Evolutionary conservation across 92 coral and sea anemone species (phyloP), one percentile per base, ranked within the genome.

Genomic region (Anthopleura xanthogrammica): DNA sequence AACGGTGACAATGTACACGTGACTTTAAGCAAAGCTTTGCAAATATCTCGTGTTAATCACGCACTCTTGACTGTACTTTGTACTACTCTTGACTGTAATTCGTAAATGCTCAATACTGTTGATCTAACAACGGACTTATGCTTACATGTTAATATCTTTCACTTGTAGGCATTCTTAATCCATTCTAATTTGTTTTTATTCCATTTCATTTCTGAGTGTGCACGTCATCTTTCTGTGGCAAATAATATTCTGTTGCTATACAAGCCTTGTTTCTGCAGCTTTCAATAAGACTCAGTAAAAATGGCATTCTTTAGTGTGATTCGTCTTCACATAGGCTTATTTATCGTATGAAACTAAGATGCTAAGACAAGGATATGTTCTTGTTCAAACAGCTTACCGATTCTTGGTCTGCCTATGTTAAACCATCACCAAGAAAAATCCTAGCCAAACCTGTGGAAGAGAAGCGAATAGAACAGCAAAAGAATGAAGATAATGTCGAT

Each of bases 361-460:
- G 39, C 72, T 46, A 73, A 72, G 52, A 41, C 54, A 66, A 65
- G 79, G 17, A 12, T 74, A 68, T 76, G 23, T 62, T 65, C 36
- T 66, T 57, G 46, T 76, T 57, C 22, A 75, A 74, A 64, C 89
- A 90, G 94, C 86, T 90, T 24, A 84, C 94, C 9, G 94, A 90
- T 79, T 90, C 94, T 3, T 90, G 94, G 94, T 52, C 91, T 19
- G 87, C 89, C 3, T 58, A 75, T 52, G 89, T 90, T 41, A 78
- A 76, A 79, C 55, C 83, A 40, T 46, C 89, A 2, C 48, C 85
- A 41, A 77, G 56, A 60, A 43, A 81, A 62, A 39, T 46, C 41
- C 19, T 79, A 4, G 19, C 77, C 0, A 60, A 60, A 14, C 22
- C 82, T 43, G 87, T 48, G 8, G 36, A 62, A 65, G 80, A 76